phyloP scores from a whole-genome alignment of 2,113 vertebrate species.

The Laticauda colubrina region DNA sequence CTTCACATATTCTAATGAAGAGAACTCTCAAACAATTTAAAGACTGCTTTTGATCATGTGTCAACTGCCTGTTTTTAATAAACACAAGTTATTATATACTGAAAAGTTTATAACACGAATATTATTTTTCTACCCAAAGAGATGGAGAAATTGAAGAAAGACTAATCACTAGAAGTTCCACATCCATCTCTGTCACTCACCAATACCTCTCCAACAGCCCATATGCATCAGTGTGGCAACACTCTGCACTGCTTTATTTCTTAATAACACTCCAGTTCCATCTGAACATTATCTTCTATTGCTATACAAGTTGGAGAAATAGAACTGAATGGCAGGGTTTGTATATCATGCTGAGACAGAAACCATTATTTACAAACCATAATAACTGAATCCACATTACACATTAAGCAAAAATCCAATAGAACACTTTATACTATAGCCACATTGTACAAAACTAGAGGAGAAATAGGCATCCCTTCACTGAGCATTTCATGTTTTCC shows the following conservation, averaged over 20 bases:
- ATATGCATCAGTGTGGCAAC: background rate
- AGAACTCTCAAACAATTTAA: background rate
- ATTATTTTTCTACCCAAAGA: background rate
- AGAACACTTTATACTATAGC: background rate
- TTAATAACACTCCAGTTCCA: background rate
- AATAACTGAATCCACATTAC: background rate
- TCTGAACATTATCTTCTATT: background rate
- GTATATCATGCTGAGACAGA: background rate
- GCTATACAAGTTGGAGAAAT: background rate
- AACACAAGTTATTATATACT: background rate
- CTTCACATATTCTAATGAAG: background rate
- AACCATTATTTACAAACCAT: background rate
- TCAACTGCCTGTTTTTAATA: background rate
- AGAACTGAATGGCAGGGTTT: background rate
- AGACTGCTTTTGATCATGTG: background rate
- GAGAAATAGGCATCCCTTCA: background rate
- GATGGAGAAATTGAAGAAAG: background rate
- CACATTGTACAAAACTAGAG: background rate
- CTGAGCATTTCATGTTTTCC: background rate
- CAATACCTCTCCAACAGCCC: background rate
- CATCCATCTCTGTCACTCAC: background rate
- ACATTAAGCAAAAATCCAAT: background rate
- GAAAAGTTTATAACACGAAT: background rate
- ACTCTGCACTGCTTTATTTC: background rate
- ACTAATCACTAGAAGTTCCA: background rate